Percentiles rank a stretch among this genome's conserved stretches.
Conservation (phyloP, 2,888 invertebrate species). For the Campoplex capitator region DNA sequence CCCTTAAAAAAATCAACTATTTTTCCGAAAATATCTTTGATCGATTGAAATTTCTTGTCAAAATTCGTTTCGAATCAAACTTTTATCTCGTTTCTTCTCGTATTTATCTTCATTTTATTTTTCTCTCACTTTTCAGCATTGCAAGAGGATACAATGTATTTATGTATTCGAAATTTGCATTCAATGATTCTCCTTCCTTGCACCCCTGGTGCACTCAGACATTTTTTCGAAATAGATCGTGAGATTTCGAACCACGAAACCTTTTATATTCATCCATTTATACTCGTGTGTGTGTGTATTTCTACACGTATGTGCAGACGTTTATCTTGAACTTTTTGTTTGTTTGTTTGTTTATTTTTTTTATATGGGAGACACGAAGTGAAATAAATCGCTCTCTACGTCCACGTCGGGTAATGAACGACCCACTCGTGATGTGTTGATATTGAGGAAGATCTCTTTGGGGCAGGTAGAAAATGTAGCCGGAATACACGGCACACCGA, state of each 20-base stretch:
- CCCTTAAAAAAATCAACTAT: no score
- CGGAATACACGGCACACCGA: constrained; percentile 9
- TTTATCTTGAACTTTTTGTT: neutral
- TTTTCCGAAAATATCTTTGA: neutral
- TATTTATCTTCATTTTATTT: constrained; percentile 27
- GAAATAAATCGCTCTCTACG: constrained; percentile 48
- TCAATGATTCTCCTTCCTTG: constrained; percentile 62
- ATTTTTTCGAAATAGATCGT: constrained; percentile 38
- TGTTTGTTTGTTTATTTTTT: constrained; percentile 6
- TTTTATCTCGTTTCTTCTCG: neutral
- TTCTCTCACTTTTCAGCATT: constrained; percentile 41
- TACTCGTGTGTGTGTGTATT: neutral
- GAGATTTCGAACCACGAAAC: constrained; percentile 43
- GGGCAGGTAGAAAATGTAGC: constrained; percentile 34
- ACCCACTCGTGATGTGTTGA: constrained; percentile 47
- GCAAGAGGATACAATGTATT: constrained; percentile 55
- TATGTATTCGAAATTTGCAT: constrained; percentile 66
- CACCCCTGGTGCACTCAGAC: constrained; percentile 9
- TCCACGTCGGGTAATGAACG: constrained; percentile 54
- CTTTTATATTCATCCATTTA: neutral
- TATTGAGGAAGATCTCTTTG: constrained; percentile 58
- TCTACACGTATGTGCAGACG: neutral
- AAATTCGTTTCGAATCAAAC: neutral
- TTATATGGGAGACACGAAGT: constrained; percentile 56
- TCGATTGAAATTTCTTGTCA: neutral